Evolutionary conservation across 1,140 invertebrate genomes (phyloP), one percentile per base, ranked within the genome.

Genomic region (Solenopsis invicta): DNA sequence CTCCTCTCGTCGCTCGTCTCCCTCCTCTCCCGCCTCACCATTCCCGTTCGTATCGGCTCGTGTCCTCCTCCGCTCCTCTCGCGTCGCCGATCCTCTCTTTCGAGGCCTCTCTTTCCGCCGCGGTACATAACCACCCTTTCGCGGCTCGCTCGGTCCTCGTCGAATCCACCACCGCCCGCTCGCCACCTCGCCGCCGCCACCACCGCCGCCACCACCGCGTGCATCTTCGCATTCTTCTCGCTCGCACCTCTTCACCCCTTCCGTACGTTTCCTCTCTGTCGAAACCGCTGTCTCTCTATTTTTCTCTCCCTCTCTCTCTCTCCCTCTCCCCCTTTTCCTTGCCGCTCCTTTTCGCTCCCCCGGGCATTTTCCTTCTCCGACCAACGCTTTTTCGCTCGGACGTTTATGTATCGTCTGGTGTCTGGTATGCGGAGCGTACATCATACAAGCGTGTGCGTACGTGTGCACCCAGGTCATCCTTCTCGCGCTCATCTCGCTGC

Each of bases 321-420:
- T 54, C 45, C 41, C 62, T 54, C 8, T 37, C 13, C n/a, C 75
- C 62, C 61, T 29, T 13, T 21, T 34, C 64, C 12, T 52, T 9
- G 29, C 21, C 78, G 29, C 3, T 64, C 48, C 59, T 71, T 85
- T 29, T 75, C 82, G 48, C 67, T 52, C 74, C 10, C 9, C 9
- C 62, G 56, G 10, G 9, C 34, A 62, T 13, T 69, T 91, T 91
- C 90, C 82, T 71, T 54, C 85, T 82, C 78, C 54, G 37, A 41
- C 54, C 64, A 67, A 52, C 16, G 66, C 61, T 74, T 86, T 86
- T 82, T 80, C 74, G 78, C 87, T 24, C 72, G 80, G 29, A 81
- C 87, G 85, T 89, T 91, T 91, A 89, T 89, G 75, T 82, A 90
- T 88, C 87, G 81, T 59, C 56, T 69, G 76, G 76, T 87, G 52